These are phyloP conservation scores for Leptocoma aspasia DNA, from an alignment of 2,113 vertebrate genomes.

Conservation along the genomic window DNA sequence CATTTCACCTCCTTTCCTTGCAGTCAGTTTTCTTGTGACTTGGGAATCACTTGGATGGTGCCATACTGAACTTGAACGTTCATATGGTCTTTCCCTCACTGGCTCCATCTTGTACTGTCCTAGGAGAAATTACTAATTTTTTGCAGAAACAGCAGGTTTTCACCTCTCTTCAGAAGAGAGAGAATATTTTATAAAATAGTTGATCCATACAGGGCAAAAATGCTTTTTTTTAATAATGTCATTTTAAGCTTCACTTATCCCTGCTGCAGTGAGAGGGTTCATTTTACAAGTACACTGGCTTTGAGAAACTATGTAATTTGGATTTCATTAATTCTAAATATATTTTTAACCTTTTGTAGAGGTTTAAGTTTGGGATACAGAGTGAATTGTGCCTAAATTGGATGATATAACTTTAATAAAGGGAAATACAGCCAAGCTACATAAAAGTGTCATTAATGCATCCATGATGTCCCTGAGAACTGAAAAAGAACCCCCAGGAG, in stretches of 20 bases:
- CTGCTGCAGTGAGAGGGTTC: background rate
- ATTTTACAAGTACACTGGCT: conserved; percentile 1
- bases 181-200: background rate
- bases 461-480: background rate
- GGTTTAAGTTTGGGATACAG: background rate
- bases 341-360: conserved; percentile 1
- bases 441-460: conserved; percentile 24
- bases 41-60: background rate
- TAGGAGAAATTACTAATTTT: background rate
- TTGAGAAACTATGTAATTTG: conserved; percentile 13
- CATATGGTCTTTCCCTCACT: background rate
- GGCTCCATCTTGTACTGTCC: background rate
- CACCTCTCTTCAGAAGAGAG: background rate
- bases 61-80: background rate
- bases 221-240: background rate
- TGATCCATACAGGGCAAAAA: background rate
- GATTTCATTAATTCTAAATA: conserved; percentile 10
- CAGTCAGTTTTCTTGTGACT: background rate
- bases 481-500: conserved; percentile 15
- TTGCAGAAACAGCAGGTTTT: background rate
- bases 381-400: background rate
- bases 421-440: conserved; percentile 26
- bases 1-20: background rate
- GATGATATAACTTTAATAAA: conserved; percentile 9
- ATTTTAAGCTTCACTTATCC: conserved; percentile 25